Conservation (phyloP, 1,140 invertebrate genomes). For the Rhagoletis zephyria region DNA sequence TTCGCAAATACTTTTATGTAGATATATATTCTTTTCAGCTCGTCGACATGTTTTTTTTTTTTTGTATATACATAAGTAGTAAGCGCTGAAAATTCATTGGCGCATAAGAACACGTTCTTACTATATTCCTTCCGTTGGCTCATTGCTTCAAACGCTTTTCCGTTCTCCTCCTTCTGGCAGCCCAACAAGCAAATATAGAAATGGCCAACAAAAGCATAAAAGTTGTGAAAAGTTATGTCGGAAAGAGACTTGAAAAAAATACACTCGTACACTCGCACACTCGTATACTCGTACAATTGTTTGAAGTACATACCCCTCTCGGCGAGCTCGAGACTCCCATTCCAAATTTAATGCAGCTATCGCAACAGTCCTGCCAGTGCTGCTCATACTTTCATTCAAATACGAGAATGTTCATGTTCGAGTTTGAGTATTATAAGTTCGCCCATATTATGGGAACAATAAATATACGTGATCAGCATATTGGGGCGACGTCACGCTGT, state of each 20-base stretch:
- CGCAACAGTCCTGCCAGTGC: background rate
- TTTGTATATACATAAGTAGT: no score
- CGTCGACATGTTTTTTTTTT: no score
- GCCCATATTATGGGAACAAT: conserved; percentile 73
- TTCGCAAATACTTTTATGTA: conserved; percentile 53
- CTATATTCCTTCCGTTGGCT: conserved; percentile 57
- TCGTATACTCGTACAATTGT: conserved; percentile 55
- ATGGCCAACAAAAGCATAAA: conserved; percentile 27
- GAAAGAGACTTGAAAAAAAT: conserved; percentile 48
- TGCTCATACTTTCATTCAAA: background rate
- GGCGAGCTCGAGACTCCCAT: no score
- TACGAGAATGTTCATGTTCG: background rate
- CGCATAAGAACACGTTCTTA: conserved; percentile 60
- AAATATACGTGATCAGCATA: conserved; percentile 73
- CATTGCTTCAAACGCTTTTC: conserved; percentile 29
- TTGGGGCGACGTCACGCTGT: conserved; percentile 57
- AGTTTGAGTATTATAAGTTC: conserved; percentile 59
- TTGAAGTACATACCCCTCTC: conserved; percentile 35
- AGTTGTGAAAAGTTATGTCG: conserved; percentile 46
- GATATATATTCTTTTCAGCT: conserved; percentile 6
- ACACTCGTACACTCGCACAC: conserved; percentile 21
- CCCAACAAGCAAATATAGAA: background rate
- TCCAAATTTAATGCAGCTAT: background rate
- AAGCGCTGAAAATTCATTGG: conserved; percentile 54
- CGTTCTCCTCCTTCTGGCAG: background rate